A percentile compares a stretch with the other conserved stretches of the same genome.
Conservation (phyloP, 1,140 invertebrate species). For the Littorina saxatilis region DNA sequence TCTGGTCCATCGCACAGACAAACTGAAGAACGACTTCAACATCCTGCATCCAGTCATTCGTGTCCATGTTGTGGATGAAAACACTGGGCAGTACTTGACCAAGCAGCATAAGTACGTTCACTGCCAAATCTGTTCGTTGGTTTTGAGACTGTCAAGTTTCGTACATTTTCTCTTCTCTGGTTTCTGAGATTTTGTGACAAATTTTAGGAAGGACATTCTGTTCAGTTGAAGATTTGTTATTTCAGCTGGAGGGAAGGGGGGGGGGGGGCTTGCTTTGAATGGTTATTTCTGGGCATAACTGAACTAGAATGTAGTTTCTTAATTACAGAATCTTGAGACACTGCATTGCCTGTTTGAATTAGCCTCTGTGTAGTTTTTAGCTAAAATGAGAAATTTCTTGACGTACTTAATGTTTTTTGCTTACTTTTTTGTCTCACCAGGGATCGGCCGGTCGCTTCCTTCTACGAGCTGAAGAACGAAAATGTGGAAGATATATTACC, state of each 20-base stretch:
- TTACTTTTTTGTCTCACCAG: slow-evolving; percentile 58
- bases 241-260: too few relatives aligned
- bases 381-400: too few relatives aligned
- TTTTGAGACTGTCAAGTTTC: too few relatives aligned
- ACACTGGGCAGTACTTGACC: slow-evolving; percentile 70
- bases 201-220: neutral
- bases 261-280: too few relatives aligned
- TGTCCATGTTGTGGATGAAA: slow-evolving; percentile 74
- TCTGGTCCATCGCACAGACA: slow-evolving; percentile 73
- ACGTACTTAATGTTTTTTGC: too few relatives aligned
- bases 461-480: slow-evolving; percentile 73
- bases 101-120: slow-evolving; percentile 72
- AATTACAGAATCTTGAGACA: too few relatives aligned
- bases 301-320: too few relatives aligned
- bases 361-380: neutral
- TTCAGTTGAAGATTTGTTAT: neutral
- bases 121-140: slow-evolving; percentile 11
- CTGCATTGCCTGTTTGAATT: neutral
- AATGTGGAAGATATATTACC: slow-evolving; percentile 72
- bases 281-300: too few relatives aligned
- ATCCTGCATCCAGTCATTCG: slow-evolving; percentile 75
- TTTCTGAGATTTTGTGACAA: too few relatives aligned
- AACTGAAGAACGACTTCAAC: slow-evolving; percentile 74
- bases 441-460: slow-evolving; percentile 74
- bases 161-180: neutral